Percentiles rank a stretch among this genome's conserved stretches.
Evolutionary conservation across 1,140 invertebrate genomes (phyloP).

Genomic region (Spodoptera litura): DNA sequence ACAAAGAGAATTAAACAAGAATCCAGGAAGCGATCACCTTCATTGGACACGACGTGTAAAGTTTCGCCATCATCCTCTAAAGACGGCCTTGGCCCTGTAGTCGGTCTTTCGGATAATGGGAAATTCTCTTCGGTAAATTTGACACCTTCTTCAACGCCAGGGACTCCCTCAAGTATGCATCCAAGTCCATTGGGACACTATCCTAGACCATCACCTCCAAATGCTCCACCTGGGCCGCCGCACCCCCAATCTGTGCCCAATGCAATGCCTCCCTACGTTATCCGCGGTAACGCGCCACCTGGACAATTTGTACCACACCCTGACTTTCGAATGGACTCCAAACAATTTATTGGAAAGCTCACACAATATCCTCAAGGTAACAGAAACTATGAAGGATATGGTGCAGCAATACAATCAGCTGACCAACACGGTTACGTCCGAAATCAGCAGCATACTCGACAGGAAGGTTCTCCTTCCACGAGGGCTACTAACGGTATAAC

Average conservation of each 20-base stretch:
- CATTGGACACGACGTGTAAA: slow-evolving; percentile 85
- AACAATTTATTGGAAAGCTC: slow-evolving; percentile 82
- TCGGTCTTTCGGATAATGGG: slow-evolving; percentile 70
- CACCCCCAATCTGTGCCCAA: slow-evolving; percentile 87
- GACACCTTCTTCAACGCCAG: slow-evolving; percentile 89
- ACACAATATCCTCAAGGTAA: slow-evolving; percentile 81
- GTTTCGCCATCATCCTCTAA: slow-evolving; percentile 84
- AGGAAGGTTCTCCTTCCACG: slow-evolving; percentile 69
- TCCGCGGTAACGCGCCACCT: slow-evolving; percentile 82
- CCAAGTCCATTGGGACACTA: slow-evolving; percentile 86
- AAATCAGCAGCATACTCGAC: slow-evolving; percentile 70
- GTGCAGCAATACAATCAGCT: slow-evolving; percentile 62
- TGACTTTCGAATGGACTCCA: slow-evolving; percentile 82
- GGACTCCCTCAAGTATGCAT: slow-evolving; percentile 88
- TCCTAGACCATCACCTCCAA: slow-evolving; percentile 88
- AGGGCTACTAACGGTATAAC: slow-evolving; percentile 71
- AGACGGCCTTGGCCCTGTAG: slow-evolving; percentile 77
- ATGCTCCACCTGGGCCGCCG: slow-evolving; percentile 86
- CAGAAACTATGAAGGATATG: slow-evolving; percentile 76
- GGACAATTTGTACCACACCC: slow-evolving; percentile 81
- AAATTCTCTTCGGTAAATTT: slow-evolving; percentile 87
- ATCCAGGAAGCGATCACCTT: slow-evolving; percentile 88
- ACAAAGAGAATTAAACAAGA: slow-evolving; percentile 89
- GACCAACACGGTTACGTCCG: slow-evolving; percentile 76
- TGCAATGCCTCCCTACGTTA: slow-evolving; percentile 86